phyloP scores from a whole-genome alignment of 2,797 vertebrate genomes.

The Pelodytes ibericus region DNA sequence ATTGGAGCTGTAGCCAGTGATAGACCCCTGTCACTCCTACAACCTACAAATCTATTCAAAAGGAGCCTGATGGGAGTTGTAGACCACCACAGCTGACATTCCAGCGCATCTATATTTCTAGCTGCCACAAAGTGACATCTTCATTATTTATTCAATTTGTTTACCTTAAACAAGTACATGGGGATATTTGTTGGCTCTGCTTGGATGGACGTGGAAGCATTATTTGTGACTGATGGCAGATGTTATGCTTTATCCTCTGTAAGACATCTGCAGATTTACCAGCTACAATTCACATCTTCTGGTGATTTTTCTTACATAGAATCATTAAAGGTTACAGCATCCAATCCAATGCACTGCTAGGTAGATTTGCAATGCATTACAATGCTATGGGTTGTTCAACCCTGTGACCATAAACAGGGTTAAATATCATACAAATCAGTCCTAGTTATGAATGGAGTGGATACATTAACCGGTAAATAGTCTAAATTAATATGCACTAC shows the following conservation, averaged over 20 bases:
- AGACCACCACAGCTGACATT: not conserved
- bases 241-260: conserved; percentile 65
- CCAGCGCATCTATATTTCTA: not conserved
- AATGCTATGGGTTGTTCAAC: no score
- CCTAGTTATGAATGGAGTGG: no score
- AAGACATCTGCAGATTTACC: conserved; percentile 64
- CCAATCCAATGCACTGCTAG: no score
- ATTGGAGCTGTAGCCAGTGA: no score
- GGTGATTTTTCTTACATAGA: conserved; percentile 38
- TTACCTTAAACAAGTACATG: conserved; percentile 23
- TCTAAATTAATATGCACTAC: not conserved
- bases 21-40: no score
- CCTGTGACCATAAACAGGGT: no score
- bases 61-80: not conserved
- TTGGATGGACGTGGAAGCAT: conserved; percentile 66
- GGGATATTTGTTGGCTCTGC: conserved; percentile 60
- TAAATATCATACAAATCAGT: no score
- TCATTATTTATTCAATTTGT: conserved; percentile 63
- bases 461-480: not conserved
- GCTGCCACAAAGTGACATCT: no score
- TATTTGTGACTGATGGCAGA: conserved; percentile 64
- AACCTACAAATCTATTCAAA: no score
- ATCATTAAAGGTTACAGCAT: not conserved
- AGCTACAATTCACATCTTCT: conserved; percentile 66
- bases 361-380: no score